A percentile compares a stretch with the other conserved stretches of the same genome.
These are phyloP conservation scores for Philypnodon macrostomus DNA, from an alignment of 2,797 vertebrate species.

Conservation along the genomic window DNA sequence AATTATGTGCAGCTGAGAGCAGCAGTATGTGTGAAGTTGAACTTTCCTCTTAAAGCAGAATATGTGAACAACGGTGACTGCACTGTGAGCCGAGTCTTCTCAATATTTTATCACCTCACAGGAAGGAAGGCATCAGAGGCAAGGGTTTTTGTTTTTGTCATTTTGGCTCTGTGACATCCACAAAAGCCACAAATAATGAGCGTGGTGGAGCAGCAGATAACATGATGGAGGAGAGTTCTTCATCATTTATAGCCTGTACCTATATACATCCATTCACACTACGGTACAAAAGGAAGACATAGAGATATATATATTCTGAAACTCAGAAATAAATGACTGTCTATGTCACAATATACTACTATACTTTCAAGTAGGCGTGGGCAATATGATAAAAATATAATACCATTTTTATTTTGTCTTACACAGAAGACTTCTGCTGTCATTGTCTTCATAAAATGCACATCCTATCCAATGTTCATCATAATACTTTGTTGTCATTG, in stretches of 20 bases:
- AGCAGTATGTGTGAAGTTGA: slow-evolving; percentile 20
- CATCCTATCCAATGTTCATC: too few species aligned
- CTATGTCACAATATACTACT: too few species aligned
- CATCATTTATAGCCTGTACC: slow-evolving; percentile 3
- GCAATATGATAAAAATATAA: too few species aligned
- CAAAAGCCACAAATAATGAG: slow-evolving; percentile 42
- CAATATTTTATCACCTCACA: slow-evolving; percentile 61
- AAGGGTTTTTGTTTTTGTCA: slow-evolving; percentile 12
- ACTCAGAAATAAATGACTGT: too few species aligned
- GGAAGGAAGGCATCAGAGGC: slow-evolving; percentile 47
- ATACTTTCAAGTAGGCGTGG: too few species aligned
- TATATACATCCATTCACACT: background rate
- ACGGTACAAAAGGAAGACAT: too few species aligned
- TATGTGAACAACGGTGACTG: slow-evolving; percentile 51
- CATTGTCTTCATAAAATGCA: too few species aligned
- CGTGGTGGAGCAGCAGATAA: slow-evolving; percentile 18
- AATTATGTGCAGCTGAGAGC: slow-evolving; percentile 38
- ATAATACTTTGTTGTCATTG: too few species aligned
- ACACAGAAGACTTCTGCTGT: too few species aligned
- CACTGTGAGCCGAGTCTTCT: slow-evolving; percentile 40
- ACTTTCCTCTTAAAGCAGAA: slow-evolving; percentile 68
- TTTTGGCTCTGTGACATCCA: slow-evolving; percentile 37
- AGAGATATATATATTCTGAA: background rate
- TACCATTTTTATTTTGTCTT: too few species aligned
- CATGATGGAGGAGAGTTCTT: slow-evolving; percentile 1